Evolutionary conservation across 2,888 invertebrate genomes (phyloP).

Genomic region (Apoderus coryli): DNA sequence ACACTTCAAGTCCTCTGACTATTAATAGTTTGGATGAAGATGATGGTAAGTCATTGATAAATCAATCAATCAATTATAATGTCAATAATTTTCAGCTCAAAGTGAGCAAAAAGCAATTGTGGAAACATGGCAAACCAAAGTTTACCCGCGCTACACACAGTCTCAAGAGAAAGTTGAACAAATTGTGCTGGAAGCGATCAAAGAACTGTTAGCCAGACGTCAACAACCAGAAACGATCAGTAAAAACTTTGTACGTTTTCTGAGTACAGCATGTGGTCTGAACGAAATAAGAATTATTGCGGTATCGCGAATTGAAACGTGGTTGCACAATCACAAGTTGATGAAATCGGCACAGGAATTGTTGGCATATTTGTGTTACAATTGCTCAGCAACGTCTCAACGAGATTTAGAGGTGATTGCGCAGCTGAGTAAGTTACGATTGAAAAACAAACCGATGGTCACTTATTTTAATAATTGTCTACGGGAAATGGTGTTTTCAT

Average conservation of each 20-base stretch:
- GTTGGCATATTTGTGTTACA: slow-evolving; percentile 78
- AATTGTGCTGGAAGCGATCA: slow-evolving; percentile 71
- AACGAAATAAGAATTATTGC: slow-evolving; percentile 71
- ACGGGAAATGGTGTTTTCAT: slow-evolving; percentile 74
- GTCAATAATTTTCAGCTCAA: slow-evolving; percentile 24
- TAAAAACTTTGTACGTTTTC: slow-evolving; percentile 72
- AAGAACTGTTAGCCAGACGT: slow-evolving; percentile 73
- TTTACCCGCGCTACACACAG: slow-evolving; percentile 43
- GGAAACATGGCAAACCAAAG: slow-evolving; percentile 34
- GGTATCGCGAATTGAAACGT: slow-evolving; percentile 72
- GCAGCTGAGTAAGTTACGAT: slow-evolving; percentile 73
- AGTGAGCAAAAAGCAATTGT: slow-evolving; percentile 32
- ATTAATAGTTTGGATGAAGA: slow-evolving; percentile 42
- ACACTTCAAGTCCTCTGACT: slow-evolving; percentile 32
- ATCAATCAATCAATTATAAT: neutral
- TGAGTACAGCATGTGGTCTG: slow-evolving; percentile 75
- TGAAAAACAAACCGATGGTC: slow-evolving; percentile 87
- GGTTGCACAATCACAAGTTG: slow-evolving; percentile 92
- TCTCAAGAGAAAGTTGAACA: slow-evolving; percentile 58
- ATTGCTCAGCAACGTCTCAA: slow-evolving; percentile 59
- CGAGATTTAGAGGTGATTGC: slow-evolving; percentile 55
- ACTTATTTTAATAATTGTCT: slow-evolving; percentile 80
- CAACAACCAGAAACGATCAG: slow-evolving; percentile 79
- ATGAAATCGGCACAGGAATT: slow-evolving; percentile 86
- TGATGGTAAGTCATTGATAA: slow-evolving; percentile 32